These are phyloP conservation scores for Tortricodes alternella DNA, from an alignment of 2,888 invertebrate species.

Conservation along the genomic window DNA sequence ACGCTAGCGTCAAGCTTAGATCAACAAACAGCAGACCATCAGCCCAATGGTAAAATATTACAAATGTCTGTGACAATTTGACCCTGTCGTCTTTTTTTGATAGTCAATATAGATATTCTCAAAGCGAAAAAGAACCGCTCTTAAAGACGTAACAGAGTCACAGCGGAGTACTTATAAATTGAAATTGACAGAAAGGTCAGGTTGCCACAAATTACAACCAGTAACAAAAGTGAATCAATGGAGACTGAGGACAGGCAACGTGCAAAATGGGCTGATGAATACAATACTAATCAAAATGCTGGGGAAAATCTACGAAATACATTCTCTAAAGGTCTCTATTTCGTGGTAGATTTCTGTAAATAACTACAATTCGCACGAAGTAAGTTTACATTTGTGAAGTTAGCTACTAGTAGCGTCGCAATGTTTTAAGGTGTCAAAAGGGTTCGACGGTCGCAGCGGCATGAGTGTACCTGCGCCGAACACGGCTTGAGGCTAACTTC, in stretches of 20 bases:
- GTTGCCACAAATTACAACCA: background rate
- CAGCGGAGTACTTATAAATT: too few relatives aligned
- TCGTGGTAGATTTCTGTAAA: constrained; percentile 8
- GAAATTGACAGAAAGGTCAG: background rate
- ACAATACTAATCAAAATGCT: constrained; percentile 29
- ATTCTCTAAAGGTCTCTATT: constrained; percentile 18
- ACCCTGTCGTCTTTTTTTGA: background rate
- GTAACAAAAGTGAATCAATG: background rate
- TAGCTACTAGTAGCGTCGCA: too few relatives aligned
- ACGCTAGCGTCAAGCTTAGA: constrained; percentile 10
- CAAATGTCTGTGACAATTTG: background rate
- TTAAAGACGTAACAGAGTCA: too few relatives aligned
- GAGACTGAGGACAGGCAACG: constrained; percentile 18
- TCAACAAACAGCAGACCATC: constrained; percentile 21
- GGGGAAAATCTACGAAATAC: constrained; percentile 11
- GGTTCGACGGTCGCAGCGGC: too few relatives aligned
- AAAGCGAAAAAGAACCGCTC: too few relatives aligned
- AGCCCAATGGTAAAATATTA: constrained; percentile 26
- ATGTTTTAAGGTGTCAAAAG: too few relatives aligned
- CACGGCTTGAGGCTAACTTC: too few relatives aligned
- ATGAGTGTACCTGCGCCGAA: too few relatives aligned
- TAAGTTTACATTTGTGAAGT: too few relatives aligned
- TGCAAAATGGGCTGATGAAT: constrained; percentile 27
- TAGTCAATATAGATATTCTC: too few relatives aligned
- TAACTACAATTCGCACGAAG: too few relatives aligned